phyloP scores from a whole-genome alignment of 2,888 invertebrate genomes.

The Ceriagrion tenellum region DNA sequence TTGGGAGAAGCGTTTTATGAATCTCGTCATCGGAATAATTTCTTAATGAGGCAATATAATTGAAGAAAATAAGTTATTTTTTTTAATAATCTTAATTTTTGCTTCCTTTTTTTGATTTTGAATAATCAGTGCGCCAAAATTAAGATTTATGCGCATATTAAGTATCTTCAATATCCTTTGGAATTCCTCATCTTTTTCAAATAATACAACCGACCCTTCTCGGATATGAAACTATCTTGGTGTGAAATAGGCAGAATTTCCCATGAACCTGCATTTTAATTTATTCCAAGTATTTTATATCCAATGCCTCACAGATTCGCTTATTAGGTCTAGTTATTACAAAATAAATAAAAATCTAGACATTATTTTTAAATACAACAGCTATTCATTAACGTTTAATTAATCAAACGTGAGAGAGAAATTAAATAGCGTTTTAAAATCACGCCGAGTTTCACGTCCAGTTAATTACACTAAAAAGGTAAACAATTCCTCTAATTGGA shows the following conservation, averaged over 20 bases:
- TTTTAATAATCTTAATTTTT: neutral
- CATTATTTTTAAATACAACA: no score
- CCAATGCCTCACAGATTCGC: neutral
- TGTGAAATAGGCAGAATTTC: neutral
- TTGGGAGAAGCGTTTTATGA: neutral
- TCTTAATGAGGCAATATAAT: slow-evolving; percentile 2
- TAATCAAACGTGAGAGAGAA: no score
- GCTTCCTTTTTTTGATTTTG: neutral
- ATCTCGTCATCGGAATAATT: neutral
- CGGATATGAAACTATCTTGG: neutral
- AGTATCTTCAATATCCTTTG: neutral
- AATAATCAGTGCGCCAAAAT: neutral
- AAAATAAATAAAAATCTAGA: no score
- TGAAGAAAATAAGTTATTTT: neutral
- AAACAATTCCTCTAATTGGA: no score
- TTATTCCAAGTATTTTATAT: neutral
- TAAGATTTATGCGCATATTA: slow-evolving; percentile 11
- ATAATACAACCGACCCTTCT: neutral
- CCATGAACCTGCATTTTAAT: neutral
- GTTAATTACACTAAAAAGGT: no score
- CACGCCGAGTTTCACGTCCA: no score
- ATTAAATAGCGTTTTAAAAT: no score
- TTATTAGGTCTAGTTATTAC: neutral
- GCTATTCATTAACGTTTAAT: no score
- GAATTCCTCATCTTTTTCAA: neutral